Evolutionary conservation across 2,113 vertebrate genomes (phyloP).

Genomic region (Callospermophilus lateralis): DNA sequence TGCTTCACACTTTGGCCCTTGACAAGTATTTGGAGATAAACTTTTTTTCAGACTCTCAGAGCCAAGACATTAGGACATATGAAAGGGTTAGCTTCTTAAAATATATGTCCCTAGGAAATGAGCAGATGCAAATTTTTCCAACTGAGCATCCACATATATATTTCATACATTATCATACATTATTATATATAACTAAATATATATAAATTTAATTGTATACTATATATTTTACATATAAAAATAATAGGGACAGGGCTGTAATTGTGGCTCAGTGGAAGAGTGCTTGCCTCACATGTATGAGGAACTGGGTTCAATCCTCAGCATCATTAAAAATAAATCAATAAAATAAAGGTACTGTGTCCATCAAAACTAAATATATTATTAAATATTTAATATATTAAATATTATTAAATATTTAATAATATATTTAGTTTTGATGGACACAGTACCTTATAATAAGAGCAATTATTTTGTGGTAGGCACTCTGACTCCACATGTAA

Average conservation of each 20-base stretch:
- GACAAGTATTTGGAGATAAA: not conserved
- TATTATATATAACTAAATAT: no score
- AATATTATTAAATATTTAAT: no score
- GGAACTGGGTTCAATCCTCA: no score
- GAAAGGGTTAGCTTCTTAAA: not conserved
- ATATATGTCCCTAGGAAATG: not conserved
- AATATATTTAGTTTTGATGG: no score
- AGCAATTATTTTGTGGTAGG: not conserved
- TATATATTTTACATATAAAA: not conserved
- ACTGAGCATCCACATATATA: not conserved
- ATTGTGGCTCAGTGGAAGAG: no score
- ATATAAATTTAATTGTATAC: not conserved
- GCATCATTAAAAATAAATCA: no score
- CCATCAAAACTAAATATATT: no score
- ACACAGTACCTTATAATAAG: not conserved
- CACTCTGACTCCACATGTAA: not conserved
- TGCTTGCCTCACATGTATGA: no score
- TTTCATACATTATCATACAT: no score
- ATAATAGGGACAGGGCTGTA: not conserved
- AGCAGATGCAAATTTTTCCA: not conserved
- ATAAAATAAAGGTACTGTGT: no score
- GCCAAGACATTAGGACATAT: not conserved
- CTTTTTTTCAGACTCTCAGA: not conserved
- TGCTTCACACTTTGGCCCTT: not conserved
- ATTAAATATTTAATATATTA: no score